Evolutionary conservation across 2,113 vertebrate species (phyloP).

Genomic region (Nettapus auritus): DNA sequence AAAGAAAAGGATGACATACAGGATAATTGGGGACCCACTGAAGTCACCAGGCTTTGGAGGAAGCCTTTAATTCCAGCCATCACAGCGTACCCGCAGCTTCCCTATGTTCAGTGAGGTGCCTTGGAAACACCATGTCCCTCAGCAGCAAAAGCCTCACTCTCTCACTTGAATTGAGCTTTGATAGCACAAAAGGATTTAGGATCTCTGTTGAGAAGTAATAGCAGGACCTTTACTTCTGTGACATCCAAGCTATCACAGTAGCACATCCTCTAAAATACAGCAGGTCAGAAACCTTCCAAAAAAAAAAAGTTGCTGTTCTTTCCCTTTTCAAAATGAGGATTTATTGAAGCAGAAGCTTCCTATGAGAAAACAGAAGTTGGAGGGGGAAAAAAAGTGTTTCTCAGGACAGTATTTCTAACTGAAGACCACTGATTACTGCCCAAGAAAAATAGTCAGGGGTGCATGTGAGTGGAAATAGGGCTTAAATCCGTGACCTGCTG

Average conservation of each 20-base stretch:
- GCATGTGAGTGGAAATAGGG: background rate
- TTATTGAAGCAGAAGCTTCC: background rate
- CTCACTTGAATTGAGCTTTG: background rate
- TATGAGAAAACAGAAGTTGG: background rate
- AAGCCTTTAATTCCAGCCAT: background rate
- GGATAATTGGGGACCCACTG: background rate
- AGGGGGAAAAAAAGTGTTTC: background rate
- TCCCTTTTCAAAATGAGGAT: background rate
- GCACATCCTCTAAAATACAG: background rate
- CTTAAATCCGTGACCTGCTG: background rate
- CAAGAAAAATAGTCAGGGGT: background rate
- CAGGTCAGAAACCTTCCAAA: background rate
- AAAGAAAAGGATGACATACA: background rate
- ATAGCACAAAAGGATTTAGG: conserved; percentile 10
- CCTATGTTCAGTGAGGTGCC: background rate
- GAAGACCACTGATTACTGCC: background rate
- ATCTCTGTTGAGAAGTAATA: background rate
- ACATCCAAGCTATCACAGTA: background rate
- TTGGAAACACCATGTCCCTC: background rate
- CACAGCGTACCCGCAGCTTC: background rate
- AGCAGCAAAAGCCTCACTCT: background rate
- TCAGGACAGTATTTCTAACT: background rate
- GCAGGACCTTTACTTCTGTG: background rate
- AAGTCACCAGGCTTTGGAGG: background rate
- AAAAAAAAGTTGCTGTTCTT: background rate